Evolutionary conservation across 1,140 invertebrate species (phyloP), one percentile per base, ranked within the genome.

Genomic region (Telenomus remus): DNA sequence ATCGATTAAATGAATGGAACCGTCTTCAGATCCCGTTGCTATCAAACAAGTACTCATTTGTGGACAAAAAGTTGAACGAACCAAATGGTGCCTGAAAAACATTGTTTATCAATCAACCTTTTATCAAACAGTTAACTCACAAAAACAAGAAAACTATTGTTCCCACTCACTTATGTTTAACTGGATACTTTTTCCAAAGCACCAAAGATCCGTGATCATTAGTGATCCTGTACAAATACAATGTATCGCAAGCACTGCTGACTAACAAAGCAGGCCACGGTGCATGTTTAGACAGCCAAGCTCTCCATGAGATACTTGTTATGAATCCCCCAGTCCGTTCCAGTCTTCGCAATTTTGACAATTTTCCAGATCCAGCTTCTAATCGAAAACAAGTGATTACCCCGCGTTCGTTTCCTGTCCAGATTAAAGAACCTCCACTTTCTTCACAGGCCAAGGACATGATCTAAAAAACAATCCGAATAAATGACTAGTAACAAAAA

Each of bases 11-110:
- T 96, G 95, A 44, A 97, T 92, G 80, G 92, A 93, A 65, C 94
- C 93, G 88, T 96, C 95, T 87, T 96, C 95, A 86, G 94, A 94
- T 46, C 95, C 95, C 65, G 92, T 93, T 14, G 96, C 95, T 91
- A 88, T 83, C 82, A 89, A 82, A 80, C 82, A 85, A 60, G 83
- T 81, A 19, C 84, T 82, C 82, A 87, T 87, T 86, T 86, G 85
- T 7, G 95, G 95, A 84, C 95, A 96, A 89, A 97, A 97, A 9
- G 94, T 92, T 44, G 94, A 95, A 50, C 91, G 89, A 9, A 96
- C 90, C 39, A 89, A 83, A 79, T 91, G 87, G 68, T 87, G 87
- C 10, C 86, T 86, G 9, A 70, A 65, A 56, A 27, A 6, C 49
- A 37, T 27, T 27, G 1, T 27, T 27, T 27, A 6, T 3, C 1